These are phyloP conservation scores for Perognathus longimembris DNA, from an alignment of 2,113 vertebrate genomes.

Conservation along the genomic window DNA sequence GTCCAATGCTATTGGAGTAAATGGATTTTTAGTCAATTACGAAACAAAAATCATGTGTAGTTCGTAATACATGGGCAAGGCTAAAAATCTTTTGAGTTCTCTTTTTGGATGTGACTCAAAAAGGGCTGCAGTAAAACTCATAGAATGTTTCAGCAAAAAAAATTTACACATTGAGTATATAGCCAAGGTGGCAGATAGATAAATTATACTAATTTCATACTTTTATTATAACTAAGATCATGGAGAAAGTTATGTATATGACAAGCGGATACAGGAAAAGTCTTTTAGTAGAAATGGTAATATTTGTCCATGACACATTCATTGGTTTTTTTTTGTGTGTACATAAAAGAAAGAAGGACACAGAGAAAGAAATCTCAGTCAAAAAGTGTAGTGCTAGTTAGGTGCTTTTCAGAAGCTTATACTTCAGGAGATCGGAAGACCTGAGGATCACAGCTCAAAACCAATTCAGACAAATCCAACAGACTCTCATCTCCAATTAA, in stretches of 20 bases:
- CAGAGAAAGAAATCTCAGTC: not conserved
- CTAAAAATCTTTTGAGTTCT: slow-evolving; percentile 58
- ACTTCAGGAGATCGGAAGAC: too few species aligned
- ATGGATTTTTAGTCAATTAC: slow-evolving; percentile 66
- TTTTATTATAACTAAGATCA: slow-evolving; percentile 17
- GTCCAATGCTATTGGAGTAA: slow-evolving; percentile 67
- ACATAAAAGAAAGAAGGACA: not conserved
- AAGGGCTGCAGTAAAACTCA: slow-evolving; percentile 22
- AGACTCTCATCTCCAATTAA: too few species aligned
- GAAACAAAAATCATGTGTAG: slow-evolving; percentile 61
- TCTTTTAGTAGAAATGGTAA: not conserved
- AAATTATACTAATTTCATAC: not conserved
- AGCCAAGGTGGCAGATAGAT: not conserved
- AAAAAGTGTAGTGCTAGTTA: not conserved
- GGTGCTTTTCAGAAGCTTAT: too few species aligned
- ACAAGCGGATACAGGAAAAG: slow-evolving; percentile 7
- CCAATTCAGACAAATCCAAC: too few species aligned
- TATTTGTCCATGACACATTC: not conserved
- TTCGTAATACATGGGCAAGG: slow-evolving; percentile 48
- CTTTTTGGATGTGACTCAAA: slow-evolving; percentile 48
- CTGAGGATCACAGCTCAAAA: too few species aligned
- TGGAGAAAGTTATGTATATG: not conserved
- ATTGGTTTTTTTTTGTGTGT: not conserved
- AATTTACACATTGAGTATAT: not conserved
- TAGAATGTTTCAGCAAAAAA: slow-evolving; percentile 46